Evolutionary conservation across 2,113 vertebrate genomes (phyloP).

Genomic region (Crypturellus undulatus): DNA sequence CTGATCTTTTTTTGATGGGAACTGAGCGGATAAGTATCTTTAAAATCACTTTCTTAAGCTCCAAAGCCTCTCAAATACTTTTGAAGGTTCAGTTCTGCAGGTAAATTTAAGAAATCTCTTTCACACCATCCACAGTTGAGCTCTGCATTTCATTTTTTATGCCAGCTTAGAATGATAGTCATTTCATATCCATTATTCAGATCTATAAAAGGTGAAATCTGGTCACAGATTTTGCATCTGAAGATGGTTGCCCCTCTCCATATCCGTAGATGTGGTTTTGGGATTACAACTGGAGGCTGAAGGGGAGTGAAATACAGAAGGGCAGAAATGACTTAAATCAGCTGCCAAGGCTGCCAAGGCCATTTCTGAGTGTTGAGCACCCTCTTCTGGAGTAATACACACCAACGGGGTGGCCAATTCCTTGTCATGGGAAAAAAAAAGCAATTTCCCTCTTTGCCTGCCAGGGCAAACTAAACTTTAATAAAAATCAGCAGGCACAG

Average conservation of each 20-base stretch:
- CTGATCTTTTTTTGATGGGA: background rate
- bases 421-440: background rate
- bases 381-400: constrained; percentile 1
- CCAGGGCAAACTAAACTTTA: background rate
- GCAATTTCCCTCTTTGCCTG: background rate
- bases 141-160: background rate
- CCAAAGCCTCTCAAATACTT: background rate
- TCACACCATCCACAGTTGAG: background rate
- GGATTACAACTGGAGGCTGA: background rate
- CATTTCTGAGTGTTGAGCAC: background rate
- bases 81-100: background rate
- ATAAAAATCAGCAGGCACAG: background rate
- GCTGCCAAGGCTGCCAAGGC: background rate
- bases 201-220: background rate
- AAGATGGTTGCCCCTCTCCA: background rate
- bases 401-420: background rate
- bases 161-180: background rate
- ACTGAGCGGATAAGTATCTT: background rate
- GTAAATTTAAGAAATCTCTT: background rate
- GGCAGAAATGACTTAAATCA: background rate
- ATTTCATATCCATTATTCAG: background rate
- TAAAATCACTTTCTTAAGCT: background rate
- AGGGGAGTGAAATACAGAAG: background rate
- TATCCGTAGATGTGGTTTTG: background rate
- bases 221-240: background rate